phyloP scores from a whole-genome alignment of 2,113 vertebrate species.

The Marmota monax region DNA sequence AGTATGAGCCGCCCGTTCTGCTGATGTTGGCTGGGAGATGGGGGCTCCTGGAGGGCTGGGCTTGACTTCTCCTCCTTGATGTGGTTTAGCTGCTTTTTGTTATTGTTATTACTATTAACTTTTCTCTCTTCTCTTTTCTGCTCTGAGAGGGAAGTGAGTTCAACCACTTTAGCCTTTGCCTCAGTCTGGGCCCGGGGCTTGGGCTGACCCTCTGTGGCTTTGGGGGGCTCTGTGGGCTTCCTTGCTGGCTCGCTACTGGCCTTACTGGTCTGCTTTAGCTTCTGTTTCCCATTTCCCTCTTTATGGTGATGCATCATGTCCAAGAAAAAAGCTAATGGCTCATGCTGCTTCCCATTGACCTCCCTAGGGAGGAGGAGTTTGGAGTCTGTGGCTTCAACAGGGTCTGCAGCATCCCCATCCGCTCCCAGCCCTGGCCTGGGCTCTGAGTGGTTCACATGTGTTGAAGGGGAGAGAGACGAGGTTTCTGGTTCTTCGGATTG shows the following conservation, averaged over 20 bases:
- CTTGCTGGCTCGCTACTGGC: constrained; percentile 83
- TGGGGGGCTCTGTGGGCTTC: constrained; percentile 84
- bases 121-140: constrained; percentile 91
- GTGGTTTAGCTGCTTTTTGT: constrained; percentile 91
- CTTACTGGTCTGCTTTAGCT: constrained; percentile 87
- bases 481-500: constrained; percentile 89
- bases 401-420: constrained; percentile 60
- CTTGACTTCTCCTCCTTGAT: constrained; percentile 89
- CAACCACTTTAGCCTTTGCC: constrained; percentile 87
- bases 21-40: constrained; percentile 81
- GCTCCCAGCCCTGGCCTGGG: constrained; percentile 73
- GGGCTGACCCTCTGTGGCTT: constrained; percentile 83
- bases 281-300: constrained; percentile 88
- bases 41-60: constrained; percentile 83
- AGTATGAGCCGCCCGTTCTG: constrained; percentile 87
- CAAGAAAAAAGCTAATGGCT: constrained; percentile 87
- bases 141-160: constrained; percentile 85
- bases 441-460: constrained; percentile 81
- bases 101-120: constrained; percentile 84
- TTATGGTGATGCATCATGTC: constrained; percentile 89
- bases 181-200: constrained; percentile 87
- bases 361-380: constrained; percentile 86
- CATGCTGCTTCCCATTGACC: constrained; percentile 87
- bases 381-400: constrained; percentile 83
- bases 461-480: constrained; percentile 86